Conservation (phyloP, 2,888 invertebrate species). For the Cerastis leucographa region DNA sequence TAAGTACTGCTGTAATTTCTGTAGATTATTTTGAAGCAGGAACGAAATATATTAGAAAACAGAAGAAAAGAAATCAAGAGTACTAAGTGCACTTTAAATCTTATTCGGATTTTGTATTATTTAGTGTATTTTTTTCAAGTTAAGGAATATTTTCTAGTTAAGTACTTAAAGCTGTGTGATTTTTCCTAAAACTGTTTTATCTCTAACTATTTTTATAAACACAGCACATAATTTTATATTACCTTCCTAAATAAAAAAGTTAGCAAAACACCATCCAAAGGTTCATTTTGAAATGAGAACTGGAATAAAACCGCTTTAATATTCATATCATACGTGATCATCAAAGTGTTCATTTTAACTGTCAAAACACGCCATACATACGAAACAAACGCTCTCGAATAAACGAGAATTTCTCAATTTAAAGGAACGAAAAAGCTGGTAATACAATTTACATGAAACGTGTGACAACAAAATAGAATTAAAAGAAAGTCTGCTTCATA, state of each 20-base stretch:
- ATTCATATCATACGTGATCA: slow-evolving; percentile 32
- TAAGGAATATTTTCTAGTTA: neutral
- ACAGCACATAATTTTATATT: neutral
- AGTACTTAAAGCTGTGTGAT: neutral
- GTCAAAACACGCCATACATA: slow-evolving; percentile 35
- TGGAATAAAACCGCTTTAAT: slow-evolving; percentile 5
- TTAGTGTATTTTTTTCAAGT: neutral
- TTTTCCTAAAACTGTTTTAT: neutral
- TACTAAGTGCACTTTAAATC: neutral
- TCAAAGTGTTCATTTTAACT: slow-evolving; percentile 39
- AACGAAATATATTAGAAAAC: slow-evolving; percentile 2
- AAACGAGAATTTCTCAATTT: slow-evolving; percentile 55
- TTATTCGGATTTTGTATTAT: neutral
- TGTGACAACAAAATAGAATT: neutral
- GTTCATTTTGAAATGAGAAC: neutral
- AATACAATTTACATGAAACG: slow-evolving; percentile 59
- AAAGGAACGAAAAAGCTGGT: slow-evolving; percentile 49
- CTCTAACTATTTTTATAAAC: neutral
- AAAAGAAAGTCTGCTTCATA: slow-evolving; percentile 5
- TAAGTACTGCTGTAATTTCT: slow-evolving; percentile 5
- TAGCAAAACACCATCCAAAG: neutral
- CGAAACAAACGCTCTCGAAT: slow-evolving; percentile 24
- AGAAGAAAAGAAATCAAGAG: neutral
- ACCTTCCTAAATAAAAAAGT: neutral
- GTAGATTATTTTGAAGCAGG: neutral